phyloP scores from a whole-genome alignment of 2,113 vertebrate genomes.

The Corythaixoides concolor region DNA sequence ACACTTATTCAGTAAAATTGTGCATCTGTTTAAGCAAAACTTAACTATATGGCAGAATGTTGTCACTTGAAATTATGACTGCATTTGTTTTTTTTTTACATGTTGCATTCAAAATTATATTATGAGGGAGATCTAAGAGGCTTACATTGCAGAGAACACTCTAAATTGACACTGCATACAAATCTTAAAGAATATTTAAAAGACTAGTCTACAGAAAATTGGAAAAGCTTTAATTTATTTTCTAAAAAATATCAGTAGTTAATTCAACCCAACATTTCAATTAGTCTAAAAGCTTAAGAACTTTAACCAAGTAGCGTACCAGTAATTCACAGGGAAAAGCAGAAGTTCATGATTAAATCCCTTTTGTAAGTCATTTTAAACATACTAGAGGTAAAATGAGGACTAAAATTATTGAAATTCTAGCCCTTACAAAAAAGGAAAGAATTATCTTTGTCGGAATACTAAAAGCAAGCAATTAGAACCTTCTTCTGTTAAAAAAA shows the following conservation, averaged over 20 bases:
- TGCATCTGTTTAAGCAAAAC: neutral
- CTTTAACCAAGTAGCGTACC: neutral
- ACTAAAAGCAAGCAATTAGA: neutral
- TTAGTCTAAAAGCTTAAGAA: constrained; percentile 30
- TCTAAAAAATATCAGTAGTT: constrained; percentile 28
- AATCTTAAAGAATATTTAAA: neutral
- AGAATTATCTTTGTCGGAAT: neutral
- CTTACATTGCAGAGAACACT: neutral
- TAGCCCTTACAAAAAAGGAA: neutral
- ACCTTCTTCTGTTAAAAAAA: neutral
- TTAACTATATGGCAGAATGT: neutral
- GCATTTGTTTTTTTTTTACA: neutral
- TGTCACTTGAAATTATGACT: neutral
- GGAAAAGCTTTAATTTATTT: constrained; percentile 12
- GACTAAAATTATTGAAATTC: neutral
- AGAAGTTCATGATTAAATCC: neutral
- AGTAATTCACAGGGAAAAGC: neutral
- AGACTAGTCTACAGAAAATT: neutral
- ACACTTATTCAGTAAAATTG: neutral
- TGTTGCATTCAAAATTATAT: neutral
- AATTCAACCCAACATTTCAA: constrained; percentile 27
- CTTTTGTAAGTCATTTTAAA: neutral
- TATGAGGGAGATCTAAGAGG: neutral
- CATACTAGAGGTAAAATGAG: neutral
- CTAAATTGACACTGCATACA: neutral